Base-by-base conservation (phyloP, 2,888 invertebrate species). In the Herminia tarsipennalis region DNA sequence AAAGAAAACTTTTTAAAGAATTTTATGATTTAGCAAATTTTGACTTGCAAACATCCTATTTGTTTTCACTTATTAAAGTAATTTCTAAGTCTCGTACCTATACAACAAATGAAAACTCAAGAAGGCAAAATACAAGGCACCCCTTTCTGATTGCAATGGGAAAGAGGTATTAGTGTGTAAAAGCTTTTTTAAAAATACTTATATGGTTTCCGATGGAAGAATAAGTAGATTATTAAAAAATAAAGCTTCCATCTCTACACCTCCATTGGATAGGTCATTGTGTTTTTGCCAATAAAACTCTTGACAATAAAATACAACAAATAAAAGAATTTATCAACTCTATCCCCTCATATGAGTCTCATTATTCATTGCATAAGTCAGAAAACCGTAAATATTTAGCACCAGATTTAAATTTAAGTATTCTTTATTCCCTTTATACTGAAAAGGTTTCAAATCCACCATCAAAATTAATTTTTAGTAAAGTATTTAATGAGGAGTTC, bases 281-380 rank as follows among this genome's bases (percentile, higher is more conserved):
- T 25, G 21, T 40, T 27, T 45, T 53, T 20, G 35, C 43, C 30
- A 60, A 54, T 52, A 56, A 56, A 53, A 59, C 56, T 36, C 22
- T 28, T 24, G 49, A 48, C 14, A 20, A 16, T 24, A 52, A 53
- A 50, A 21, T 55, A 29, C 17, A 51, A 33, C 21, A 38, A 27
- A 46, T 56, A 27, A 47, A 54, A 24, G 10, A 40, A 22, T 56
- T 62, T 32, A 62, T 55, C 20, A 47, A 56, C 35, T 54, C 27
- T 28, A 50, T 54, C 46, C 50, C 49, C n/a, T 43, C 33, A 36
- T 50, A 54, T 50, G 46, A 54, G 28, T 54, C 54, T 21, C 49
- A 54, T 29, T 54, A 50, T 32, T 46, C 49, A 21, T 34, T 39
- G 39, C 46, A 55, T 32, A 55, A 55, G 46, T 39, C 38, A 27